These are phyloP conservation scores for Chelonus formosanus DNA, from an alignment of 2,888 invertebrate species.

Conservation along the genomic window DNA sequence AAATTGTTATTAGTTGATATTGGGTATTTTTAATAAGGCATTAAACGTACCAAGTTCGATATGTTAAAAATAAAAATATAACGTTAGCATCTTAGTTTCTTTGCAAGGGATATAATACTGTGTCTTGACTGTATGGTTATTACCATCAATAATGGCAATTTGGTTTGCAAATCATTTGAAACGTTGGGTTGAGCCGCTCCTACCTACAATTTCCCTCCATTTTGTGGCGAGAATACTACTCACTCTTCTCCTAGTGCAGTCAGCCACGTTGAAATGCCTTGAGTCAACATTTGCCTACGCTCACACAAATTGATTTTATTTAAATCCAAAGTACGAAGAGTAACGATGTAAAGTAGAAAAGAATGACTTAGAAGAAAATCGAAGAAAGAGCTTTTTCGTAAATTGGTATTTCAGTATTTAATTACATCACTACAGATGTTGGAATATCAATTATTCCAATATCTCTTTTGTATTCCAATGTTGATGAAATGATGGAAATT, in stretches of 20 bases:
- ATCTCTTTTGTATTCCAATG: not conserved
- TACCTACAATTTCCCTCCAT: constrained; percentile 62
- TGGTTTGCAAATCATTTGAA: constrained; percentile 62
- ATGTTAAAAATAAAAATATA: constrained; percentile 8
- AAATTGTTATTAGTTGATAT: too few relatives aligned
- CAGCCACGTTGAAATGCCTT: constrained; percentile 61
- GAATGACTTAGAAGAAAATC: constrained; percentile 20
- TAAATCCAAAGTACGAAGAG: constrained; percentile 59
- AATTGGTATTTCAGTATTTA: constrained; percentile 46
- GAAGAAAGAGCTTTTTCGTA: constrained; percentile 42
- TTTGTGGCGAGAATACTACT: constrained; percentile 49
- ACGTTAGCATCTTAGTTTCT: constrained; percentile 9
- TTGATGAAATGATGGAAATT: not conserved
- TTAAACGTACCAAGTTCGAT: not conserved
- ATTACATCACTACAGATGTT: constrained; percentile 42
- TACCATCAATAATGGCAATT: constrained; percentile 65
- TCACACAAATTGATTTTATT: constrained; percentile 63
- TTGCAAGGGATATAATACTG: constrained; percentile 30
- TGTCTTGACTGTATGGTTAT: constrained; percentile 60
- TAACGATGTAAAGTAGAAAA: constrained; percentile 25
- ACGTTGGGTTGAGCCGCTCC: constrained; percentile 55
- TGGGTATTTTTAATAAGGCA: too few relatives aligned
- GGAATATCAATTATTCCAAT: not conserved
- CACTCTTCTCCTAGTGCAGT: constrained; percentile 49
- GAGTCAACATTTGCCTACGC: constrained; percentile 63